Evolutionary conservation across 2,888 invertebrate genomes (phyloP).

Genomic region (Agrotis puta): DNA sequence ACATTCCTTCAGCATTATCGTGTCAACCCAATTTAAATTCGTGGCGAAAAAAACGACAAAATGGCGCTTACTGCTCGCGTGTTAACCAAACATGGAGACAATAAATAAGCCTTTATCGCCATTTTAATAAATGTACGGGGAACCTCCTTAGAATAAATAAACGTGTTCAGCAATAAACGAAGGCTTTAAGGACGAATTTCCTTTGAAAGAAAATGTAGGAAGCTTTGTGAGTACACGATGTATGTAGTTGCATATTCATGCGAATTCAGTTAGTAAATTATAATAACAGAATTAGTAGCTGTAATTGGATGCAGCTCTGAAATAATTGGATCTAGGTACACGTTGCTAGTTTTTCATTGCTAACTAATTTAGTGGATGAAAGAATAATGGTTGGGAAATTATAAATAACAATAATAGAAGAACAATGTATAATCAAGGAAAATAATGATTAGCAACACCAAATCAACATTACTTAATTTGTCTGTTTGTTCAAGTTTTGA

Average conservation of each 20-base stretch:
- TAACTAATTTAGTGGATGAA: neutral
- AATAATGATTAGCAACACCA: neutral
- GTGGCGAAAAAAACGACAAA: conserved; percentile 63
- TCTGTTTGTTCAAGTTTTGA: too few relatives aligned
- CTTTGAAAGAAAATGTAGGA: conserved; percentile 70
- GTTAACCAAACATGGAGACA: conserved; percentile 83
- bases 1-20: conserved; percentile 67
- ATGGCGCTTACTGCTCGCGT: conserved; percentile 79
- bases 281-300: conserved; percentile 42
- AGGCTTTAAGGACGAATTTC: conserved; percentile 53
- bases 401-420: neutral
- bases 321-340: conserved; percentile 34
- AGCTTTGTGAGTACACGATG: conserved; percentile 74
- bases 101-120: conserved; percentile 89
- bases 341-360: conserved; percentile 14
- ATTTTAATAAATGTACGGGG: conserved; percentile 88
- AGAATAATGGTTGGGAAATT: neutral
- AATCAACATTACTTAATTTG: too few relatives aligned
- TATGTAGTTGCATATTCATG: conserved; percentile 59
- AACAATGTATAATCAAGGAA: neutral
- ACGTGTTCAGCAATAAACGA: conserved; percentile 79
- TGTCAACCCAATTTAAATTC: conserved; percentile 69
- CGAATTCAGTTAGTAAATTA: conserved; percentile 40
- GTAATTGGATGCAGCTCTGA: conserved; percentile 43
- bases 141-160: conserved; percentile 85